phyloP scores from a whole-genome alignment of 2,113 vertebrate genomes.

The Percopsis transmontana region DNA sequence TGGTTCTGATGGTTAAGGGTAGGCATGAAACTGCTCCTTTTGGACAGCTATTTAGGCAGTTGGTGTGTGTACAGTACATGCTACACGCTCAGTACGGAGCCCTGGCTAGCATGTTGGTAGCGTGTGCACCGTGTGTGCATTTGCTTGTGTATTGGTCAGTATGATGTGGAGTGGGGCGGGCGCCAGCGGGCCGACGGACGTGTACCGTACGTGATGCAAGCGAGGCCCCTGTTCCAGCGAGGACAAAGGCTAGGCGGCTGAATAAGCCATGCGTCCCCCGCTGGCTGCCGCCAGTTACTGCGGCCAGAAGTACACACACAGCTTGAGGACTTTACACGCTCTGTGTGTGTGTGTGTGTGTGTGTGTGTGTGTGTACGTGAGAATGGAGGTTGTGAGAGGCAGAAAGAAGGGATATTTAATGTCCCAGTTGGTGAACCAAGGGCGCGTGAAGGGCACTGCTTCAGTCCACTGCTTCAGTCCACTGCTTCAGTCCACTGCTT shows the following conservation, averaged over 20 bases:
- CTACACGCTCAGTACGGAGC: neutral
- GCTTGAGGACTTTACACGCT: neutral
- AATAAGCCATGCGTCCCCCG: constrained; percentile 49
- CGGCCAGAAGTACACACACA: constrained; percentile 22
- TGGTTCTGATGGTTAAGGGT: no score
- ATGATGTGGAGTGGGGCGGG: constrained; percentile 27
- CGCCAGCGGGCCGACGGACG: neutral
- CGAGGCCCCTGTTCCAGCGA: no score
- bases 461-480: neutral
- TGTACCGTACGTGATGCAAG: constrained; percentile 18
- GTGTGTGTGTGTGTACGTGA: neutral
- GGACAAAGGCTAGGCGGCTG: constrained; percentile 20
- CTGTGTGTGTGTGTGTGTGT: neutral
- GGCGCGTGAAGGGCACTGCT: constrained; percentile 23
- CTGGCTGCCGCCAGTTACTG: constrained; percentile 34
- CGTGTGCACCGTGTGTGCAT: constrained; percentile 43
- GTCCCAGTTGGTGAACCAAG: constrained; percentile 20
- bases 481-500: neutral
- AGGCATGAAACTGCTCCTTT: constrained; percentile 3
- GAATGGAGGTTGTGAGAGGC: constrained; percentile 8
- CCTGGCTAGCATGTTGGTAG: constrained; percentile 33
- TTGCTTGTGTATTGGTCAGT: constrained; percentile 16
- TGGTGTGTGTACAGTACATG: no score
- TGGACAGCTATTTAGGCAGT: constrained; percentile 1
- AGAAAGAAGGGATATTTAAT: neutral